Conservation (phyloP, 92 coral and sea anemone genomes). For the Umimayanthus chanpuru region DNA sequence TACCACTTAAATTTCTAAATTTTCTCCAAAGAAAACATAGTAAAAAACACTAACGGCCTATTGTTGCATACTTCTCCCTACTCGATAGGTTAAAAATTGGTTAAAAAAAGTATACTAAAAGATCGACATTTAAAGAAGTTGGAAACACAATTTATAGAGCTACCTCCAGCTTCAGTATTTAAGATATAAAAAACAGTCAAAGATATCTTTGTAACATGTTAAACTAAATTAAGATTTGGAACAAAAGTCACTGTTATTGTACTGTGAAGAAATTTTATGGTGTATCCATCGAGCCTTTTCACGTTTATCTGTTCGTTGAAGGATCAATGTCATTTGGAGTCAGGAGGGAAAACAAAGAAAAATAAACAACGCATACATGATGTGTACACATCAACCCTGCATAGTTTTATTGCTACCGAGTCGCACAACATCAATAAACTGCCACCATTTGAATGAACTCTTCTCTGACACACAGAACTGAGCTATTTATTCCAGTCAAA, state of each 20-base stretch:
- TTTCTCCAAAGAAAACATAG: not conserved
- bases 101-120: not conserved
- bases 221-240: not conserved
- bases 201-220: not conserved
- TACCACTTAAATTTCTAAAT: not conserved
- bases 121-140: not conserved
- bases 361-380: constrained; percentile 1
- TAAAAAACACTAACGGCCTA: not conserved
- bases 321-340: constrained; percentile 7
- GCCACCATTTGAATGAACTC: not conserved
- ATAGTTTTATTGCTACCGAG: not conserved
- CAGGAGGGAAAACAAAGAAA: not conserved
- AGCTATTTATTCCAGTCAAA: not conserved
- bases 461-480: not conserved
- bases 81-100: not conserved
- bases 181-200: not conserved
- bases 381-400: not conserved
- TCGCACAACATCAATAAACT: not conserved
- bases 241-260: not conserved
- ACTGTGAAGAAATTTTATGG: not conserved
- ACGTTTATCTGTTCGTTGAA: constrained; percentile 21
- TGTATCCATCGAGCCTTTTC: not conserved
- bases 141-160: not conserved
- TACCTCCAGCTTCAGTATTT: not conserved
- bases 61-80: constrained; percentile 1